Base-by-base conservation (phyloP, 1,140 invertebrate genomes). In the Harlomillsia oculata region DNA sequence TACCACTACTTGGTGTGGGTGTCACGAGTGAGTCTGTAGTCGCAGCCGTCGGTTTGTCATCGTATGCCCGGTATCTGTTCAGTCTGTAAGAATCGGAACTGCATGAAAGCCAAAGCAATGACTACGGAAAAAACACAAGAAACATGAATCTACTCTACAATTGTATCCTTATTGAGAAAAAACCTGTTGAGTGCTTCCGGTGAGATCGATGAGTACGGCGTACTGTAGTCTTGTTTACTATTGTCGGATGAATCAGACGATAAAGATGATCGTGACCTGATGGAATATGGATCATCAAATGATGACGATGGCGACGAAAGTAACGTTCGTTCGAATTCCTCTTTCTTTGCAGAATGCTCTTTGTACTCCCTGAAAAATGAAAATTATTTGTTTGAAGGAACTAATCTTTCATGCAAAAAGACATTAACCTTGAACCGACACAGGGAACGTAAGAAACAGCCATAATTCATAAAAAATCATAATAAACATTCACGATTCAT, bases 331-430 rank as follows among this genome's bases (percentile, higher is more conserved):
- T 39, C n/a, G 11, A 26, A 14, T 28, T 16, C 55, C 18, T 78
- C 68, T 80, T 78, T 74, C 46, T 82, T 36, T 3, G 79, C 80
- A 14, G 83, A 84, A 73, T 90, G 87, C 67, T 92, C 87, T 71
- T 90, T 91, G 72, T 91, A 92, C 69, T 91, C 89, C 67, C 82
- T 83, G 64, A 48, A 69, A 70, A 55, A 59, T 52, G 36, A n/a
- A n/a, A n/a, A n/a, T n/a, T n/a, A n/a, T n/a, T n/a, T n/a, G n/a
- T n/a, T n/a, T n/a, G n/a, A n/a, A n/a, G n/a, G n/a, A n/a, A n/a
- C n/a, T n/a, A n/a, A n/a, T n/a, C n/a, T n/a, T n/a, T n/a, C n/a
- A n/a, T n/a, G n/a, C n/a, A n/a, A n/a, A n/a, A n/a, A n/a, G n/a
- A n/a, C n/a, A n/a, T n/a, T n/a, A n/a, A n/a, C n/a, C n/a, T n/a